Evolutionary conservation across 2,113 vertebrate species (phyloP), one percentile per base, ranked within the genome.

Genomic region (Apaloderma vittatum): DNA sequence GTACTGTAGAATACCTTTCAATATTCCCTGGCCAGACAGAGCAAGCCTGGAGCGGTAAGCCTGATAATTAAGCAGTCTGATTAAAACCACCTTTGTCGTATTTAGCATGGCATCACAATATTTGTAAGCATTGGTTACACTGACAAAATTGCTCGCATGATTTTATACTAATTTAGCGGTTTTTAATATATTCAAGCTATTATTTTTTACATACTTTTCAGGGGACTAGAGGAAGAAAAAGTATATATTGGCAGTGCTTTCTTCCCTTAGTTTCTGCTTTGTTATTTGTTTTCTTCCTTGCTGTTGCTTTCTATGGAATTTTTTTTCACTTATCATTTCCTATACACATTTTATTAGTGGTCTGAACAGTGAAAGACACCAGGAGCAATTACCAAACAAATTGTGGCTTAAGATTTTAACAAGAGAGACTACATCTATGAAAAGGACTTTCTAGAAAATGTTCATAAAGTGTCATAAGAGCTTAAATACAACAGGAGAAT

Each of bases 11-110:
- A 99, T 99, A 93, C 98, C 99, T 99, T 99, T 99, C 99, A 99
- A 98, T 99, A 98, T 99, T 97, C 99, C 99, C 97, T 99, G 99
- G 99, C 99, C 99, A 98, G 99, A 99, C 98, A 99, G 99, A 99
- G 98, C 98, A 98, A 98, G 98, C 98, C 98, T 99, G 93, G 99
- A 99, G 99, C 98, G 99, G 99, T 99, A 99, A 99, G 99, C 98
- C 86, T 94, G 95, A 97, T 91, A 81, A 97, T 84, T 93, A 95
- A 96, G 87, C 95, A 90, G 94, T 97, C 96, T 97, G 88, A 92
- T 74, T 85, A 94, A 97, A 93, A n/a, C 90, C 79, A 95, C 92
- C 72, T 91, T 94, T 95, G 87, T 95, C 6, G 49, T 95, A 94
- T 61, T 97, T 63, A 93, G 98, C 98, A 98, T 98, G 98, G 95